Evolutionary conservation across 30 jellyfish, hydroid and myxozoan species (phyloP), one percentile per base, ranked within the genome.

Genomic region (Cassiopea xamachana): DNA sequence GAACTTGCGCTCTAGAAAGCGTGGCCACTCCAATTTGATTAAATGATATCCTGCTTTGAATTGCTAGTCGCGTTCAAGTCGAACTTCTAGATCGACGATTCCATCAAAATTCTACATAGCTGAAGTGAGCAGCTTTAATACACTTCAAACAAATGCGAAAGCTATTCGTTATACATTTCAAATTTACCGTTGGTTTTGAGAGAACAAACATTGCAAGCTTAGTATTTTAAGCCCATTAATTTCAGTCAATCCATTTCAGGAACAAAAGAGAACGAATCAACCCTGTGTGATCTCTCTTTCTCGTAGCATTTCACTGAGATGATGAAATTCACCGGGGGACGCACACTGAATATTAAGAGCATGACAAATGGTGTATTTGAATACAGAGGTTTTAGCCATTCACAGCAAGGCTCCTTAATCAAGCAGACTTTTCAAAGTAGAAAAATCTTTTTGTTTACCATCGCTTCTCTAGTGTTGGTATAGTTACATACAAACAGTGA

Each of bases 151-250:
- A 82, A 82, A 68, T 67, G 82, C 82, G 90, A 67, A 59, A 43
- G 58, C 90, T 48, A 55, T 69, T 19, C 80, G n/a, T 47, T 48
- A 19, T 62, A 68, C 10, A 82, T 55, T 62, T 62, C 90, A 60
- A 82, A 49, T 82, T 69, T 55, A 75, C 93, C 82, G 84, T 86
- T 62, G 87, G 76, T 75, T 74, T 87, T 73, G 50, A 75, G 83
- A 46, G 68, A 87, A 79, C 94, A 87, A 87, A 87, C 86, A 87
- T 68, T 68, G 89, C 51, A 2, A 71, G 75, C 82, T 70, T 39
- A 84, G 85, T 58, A 84, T 79, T 67, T 71, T 87, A 87, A 87
- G 94, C 94, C 77, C 84, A 87, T 87, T 87, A 87, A 87, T 87
- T 87, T 87, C 94, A 87, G 94, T 87, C 94, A 87, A 87, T 87